Base-by-base conservation (phyloP, 2,888 invertebrate genomes). In the Unio delphinus region DNA sequence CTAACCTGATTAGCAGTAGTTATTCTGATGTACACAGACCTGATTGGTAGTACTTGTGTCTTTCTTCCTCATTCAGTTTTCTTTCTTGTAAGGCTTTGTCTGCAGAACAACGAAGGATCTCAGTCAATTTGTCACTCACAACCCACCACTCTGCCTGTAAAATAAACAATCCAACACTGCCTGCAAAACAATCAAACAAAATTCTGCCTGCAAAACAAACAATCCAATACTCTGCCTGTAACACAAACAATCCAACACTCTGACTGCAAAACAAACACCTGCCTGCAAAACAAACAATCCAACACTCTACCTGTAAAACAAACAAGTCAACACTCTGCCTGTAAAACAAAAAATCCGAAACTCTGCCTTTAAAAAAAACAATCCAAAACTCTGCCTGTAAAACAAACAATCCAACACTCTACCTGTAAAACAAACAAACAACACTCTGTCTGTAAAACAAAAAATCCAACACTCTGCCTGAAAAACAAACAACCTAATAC, bases 41-140 rank as follows among this genome's bases (percentile, higher is more conserved):
- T 76, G 85, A 85, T 54, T 80, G 77, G 57, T 80, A 81, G 63
- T 83, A 85, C 34, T 75, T 74, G n/a, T 76, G 77, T 61, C 75
- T 74, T 8, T 70, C 68, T 30, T 78, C 76, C 55, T 70, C 72
- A 23, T 70, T 70, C 7, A 85, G 74, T 30, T 78, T 72, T 1
- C 80, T 75, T 26, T 80, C 74, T 1, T 71, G 70, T 67, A 65
- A 73, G 1, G 83, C 81, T 18, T 75, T 63, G 4, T 72, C 68
- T 23, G 84, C 79, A 30, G 84, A 75, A 11, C 66, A 71, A 18
- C 80, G 71, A 3, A 86, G 76, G 20, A 80, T 73, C 23, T 65
- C 65, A 15, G 68, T 73, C 45, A 87, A 74, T 55, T 81, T 75
- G n/a, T 68, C 73, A 26, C 80, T 72, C 6, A 81, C 77, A 28